These are phyloP conservation scores for Megalops cyprinoides DNA, from an alignment of 2,797 vertebrate genomes.

Conservation along the genomic window DNA sequence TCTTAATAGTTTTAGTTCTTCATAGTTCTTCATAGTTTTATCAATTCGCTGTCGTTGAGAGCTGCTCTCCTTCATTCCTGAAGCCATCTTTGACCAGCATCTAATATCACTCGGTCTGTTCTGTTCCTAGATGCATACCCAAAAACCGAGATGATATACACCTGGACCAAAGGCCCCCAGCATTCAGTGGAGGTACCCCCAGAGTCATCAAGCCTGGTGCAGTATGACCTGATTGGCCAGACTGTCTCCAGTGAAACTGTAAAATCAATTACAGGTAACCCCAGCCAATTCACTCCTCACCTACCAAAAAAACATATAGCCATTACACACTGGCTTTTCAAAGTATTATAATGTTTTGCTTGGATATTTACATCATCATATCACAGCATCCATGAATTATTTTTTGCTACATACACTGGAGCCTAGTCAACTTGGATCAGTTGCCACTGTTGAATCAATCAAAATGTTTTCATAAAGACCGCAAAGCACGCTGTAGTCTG, in stretches of 20 bases:
- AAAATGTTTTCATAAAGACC: neutral
- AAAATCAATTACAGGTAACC: slow-evolving; percentile 92
- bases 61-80: too few species aligned
- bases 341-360: neutral
- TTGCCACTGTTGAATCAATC: neutral
- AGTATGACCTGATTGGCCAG: slow-evolving; percentile 95
- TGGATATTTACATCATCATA: neutral
- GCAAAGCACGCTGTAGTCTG: neutral
- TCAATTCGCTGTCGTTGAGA: too few species aligned
- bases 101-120: neutral
- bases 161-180: slow-evolving; percentile 95
- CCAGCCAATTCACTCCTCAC: too few species aligned
- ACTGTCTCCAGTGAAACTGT: slow-evolving; percentile 94
- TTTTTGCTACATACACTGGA: neutral
- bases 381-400: neutral
- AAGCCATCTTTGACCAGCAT: too few species aligned
- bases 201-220: slow-evolving; percentile 97
- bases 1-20: too few species aligned
- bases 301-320: too few species aligned
- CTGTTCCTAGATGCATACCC: slow-evolving; percentile 91
- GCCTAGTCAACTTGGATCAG: neutral
- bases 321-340: too few species aligned
- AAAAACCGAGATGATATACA: slow-evolving; percentile 97
- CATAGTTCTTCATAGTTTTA: too few species aligned
- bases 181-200: slow-evolving; percentile 96